Evolutionary conservation across 2,113 vertebrate species (phyloP), one percentile per base, ranked within the genome.

Genomic region (Drymodes brunneopygia): DNA sequence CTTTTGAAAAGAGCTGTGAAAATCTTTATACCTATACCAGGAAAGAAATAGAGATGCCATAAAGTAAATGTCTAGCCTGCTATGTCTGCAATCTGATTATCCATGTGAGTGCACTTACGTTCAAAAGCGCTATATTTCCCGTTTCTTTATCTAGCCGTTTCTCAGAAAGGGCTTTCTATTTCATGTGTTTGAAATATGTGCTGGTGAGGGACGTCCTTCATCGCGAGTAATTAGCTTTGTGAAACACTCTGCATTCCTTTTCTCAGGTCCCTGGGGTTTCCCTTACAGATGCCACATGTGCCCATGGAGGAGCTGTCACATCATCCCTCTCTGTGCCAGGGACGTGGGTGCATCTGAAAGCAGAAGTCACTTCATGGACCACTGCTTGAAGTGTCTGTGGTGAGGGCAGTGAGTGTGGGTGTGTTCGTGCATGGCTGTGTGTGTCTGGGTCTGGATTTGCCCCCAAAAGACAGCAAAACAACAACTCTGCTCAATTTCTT

Each of bases 391-490:
- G 20, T 6, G 11, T 21, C 57, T 40, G 60, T 42, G 60, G 42
- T 15, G 51, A 65, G 16, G 14, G 17, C 33, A 56, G 47, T 9
- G 56, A 28, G 15, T 8, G 5, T n/a, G 20, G 22, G 6, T 22
- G n/a, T 27, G 44, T 18, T 47, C 38, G 17, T 17, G 20, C 20
- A 12, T 1, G 1, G 29, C 1, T 42, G 9, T 11, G 12, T 33
- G 48, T 31, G 12, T 24, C 17, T 64, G 28, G 12, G 24, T 11
- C 25, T 10, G 36, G 42, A 40, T 56, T 54, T 67, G 36, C 9
- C 44, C 9, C 31, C 25, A 11, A 36, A 42, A 42, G 38, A n/a
- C 44, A 53, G 12, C 25, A 31, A 24, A 86, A 29, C n/a, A 48
- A 24, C 27, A 53, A 21, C 31, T 54, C 62, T 7, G 40, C 7